Conservation (phyloP, 1,140 invertebrate species). For the Laupala kohalensis region DNA sequence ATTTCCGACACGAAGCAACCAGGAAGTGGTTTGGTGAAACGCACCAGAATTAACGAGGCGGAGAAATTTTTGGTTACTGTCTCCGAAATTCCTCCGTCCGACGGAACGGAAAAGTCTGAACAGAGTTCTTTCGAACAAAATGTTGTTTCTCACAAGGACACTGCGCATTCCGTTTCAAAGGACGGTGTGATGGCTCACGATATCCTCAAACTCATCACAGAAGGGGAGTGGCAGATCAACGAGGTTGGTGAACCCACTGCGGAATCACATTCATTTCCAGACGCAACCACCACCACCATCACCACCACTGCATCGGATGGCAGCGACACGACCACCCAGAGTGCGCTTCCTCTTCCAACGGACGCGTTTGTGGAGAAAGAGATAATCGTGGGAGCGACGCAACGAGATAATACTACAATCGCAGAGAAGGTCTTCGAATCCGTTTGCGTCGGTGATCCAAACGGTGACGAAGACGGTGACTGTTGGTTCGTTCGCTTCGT, state of each 20-base stretch:
- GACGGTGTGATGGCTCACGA: background rate
- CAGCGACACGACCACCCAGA: too few relatives aligned
- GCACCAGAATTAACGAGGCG: background rate
- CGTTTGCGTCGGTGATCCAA: background rate
- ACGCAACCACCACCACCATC: background rate
- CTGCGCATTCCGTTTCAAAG: background rate
- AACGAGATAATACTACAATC: too few relatives aligned
- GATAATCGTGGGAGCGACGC: too few relatives aligned
- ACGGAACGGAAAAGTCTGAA: background rate
- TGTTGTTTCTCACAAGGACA: background rate
- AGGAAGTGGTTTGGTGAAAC: background rate
- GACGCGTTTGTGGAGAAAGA: background rate
- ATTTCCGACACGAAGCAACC: background rate
- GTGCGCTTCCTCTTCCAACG: background rate
- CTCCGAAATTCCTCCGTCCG: background rate
- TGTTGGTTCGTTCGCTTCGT: constrained; percentile 5
- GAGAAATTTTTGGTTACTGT: background rate
- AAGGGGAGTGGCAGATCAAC: background rate
- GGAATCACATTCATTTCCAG: background rate
- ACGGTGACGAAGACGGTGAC: background rate
- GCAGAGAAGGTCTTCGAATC: too few relatives aligned
- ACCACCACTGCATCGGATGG: too few relatives aligned
- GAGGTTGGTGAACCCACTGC: background rate
- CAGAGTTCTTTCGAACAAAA: background rate
- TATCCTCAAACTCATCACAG: background rate